phyloP scores from a whole-genome alignment of 35 echinoderm and acorn worm genomes.

The Antedon bifida region DNA sequence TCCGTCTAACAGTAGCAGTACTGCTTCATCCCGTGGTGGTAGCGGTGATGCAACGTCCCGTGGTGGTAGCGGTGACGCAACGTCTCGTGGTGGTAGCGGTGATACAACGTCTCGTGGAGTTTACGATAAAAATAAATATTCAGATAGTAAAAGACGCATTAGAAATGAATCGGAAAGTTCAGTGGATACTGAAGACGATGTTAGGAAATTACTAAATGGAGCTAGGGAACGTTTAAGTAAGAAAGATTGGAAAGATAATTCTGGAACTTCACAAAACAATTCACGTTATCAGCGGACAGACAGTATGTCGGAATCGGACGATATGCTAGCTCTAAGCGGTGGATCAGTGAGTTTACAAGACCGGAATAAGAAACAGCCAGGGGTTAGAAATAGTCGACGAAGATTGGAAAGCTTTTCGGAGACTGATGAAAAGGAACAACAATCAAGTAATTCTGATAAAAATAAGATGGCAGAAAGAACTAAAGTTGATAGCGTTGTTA shows the following conservation, averaged over 20 bases:
- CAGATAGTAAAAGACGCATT: not conserved
- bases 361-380: constrained; percentile 14
- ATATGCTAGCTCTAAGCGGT: constrained; percentile 6
- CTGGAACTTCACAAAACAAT: not conserved
- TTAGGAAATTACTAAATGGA: not conserved
- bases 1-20: constrained; percentile 43
- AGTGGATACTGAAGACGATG: not conserved
- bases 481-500: not conserved
- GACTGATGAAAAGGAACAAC: constrained; percentile 53
- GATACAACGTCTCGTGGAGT: not conserved
- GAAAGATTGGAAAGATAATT: not conserved
- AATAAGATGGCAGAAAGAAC: constrained; percentile 15
- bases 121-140: not conserved
- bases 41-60: not conserved
- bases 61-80: not conserved
- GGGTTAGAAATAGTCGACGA: constrained; percentile 20
- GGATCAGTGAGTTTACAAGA: not conserved
- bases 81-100: not conserved
- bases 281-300: not conserved
- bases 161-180: not conserved
- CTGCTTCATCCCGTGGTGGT: not conserved
- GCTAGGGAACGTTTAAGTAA: not conserved
- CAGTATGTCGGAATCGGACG: constrained; percentile 46
- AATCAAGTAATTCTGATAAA: constrained; percentile 12
- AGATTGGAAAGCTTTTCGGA: constrained; percentile 70